Percentiles rank a stretch among this genome's conserved stretches.
Evolutionary conservation across 1,140 invertebrate species (phyloP).

Genomic region (Nixonia krombeini): DNA sequence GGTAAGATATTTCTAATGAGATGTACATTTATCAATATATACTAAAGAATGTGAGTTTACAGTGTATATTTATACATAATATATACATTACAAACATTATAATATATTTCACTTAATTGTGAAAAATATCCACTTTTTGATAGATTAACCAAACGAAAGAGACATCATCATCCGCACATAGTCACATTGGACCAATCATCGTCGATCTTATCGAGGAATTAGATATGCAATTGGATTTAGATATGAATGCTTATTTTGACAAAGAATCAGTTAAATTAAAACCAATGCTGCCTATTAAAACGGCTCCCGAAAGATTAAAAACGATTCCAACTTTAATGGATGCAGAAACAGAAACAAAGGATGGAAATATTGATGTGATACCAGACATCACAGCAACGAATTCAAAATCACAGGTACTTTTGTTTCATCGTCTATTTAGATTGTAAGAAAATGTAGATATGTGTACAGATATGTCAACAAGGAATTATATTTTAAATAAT

Average conservation of each 20-base stretch:
- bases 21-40: slow-evolving; percentile 12
- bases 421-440: too few relatives aligned
- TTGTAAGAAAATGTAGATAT: too few relatives aligned
- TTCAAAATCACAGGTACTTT: slow-evolving; percentile 11
- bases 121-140: slow-evolving; percentile 7
- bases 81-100: too few relatives aligned
- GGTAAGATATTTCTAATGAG: slow-evolving; percentile 42
- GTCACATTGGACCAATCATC: slow-evolving; percentile 72
- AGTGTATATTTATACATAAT: too few relatives aligned
- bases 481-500: too few relatives aligned
- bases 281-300: slow-evolving; percentile 39
- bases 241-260: slow-evolving; percentile 60
- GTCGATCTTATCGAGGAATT: slow-evolving; percentile 74
- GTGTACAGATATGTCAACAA: too few relatives aligned
- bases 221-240: slow-evolving; percentile 64
- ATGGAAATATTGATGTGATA: neutral
- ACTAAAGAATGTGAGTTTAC: too few relatives aligned
- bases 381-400: slow-evolving; percentile 1
- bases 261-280: slow-evolving; percentile 47
- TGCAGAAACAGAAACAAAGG: slow-evolving; percentile 21
- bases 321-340: slow-evolving; percentile 8
- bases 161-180: slow-evolving; percentile 48
- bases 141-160: slow-evolving; percentile 45
- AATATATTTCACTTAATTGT: neutral
- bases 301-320: slow-evolving; percentile 33